These are phyloP conservation scores for Calliscelio sp. DNA, from an alignment of 2,888 invertebrate genomes.

Conservation along the genomic window DNA sequence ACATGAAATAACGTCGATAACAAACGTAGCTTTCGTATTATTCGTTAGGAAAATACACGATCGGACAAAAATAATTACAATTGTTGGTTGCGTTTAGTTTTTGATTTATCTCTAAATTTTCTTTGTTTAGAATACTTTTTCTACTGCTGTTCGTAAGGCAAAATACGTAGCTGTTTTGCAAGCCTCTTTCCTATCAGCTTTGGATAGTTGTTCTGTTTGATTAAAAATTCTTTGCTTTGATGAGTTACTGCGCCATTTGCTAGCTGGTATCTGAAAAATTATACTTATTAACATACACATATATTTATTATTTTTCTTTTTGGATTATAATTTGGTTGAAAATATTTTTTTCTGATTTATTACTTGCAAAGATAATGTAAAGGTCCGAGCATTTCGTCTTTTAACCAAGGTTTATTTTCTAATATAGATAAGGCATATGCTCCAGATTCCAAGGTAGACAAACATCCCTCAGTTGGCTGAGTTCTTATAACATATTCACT, in stretches of 20 bases:
- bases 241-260: slow-evolving; percentile 97
- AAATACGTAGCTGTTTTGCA: slow-evolving; percentile 86
- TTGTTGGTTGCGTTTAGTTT: not conserved
- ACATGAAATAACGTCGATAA: too few relatives aligned
- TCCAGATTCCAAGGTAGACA: slow-evolving; percentile 96
- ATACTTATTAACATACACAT: too few relatives aligned
- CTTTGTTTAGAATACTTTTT: not conserved
- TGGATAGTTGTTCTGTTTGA: slow-evolving; percentile 92
- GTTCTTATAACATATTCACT: slow-evolving; percentile 97
- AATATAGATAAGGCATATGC: slow-evolving; percentile 92
- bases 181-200: slow-evolving; percentile 93
- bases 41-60: slow-evolving; percentile 2
- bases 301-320: too few relatives aligned
- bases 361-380: slow-evolving; percentile 92
- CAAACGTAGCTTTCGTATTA: not conserved
- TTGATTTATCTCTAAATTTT: too few relatives aligned
- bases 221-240: slow-evolving; percentile 95
- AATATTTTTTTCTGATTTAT: slow-evolving; percentile 12
- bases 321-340: too few relatives aligned
- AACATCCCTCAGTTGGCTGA: slow-evolving; percentile 96
- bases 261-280: slow-evolving; percentile 90
- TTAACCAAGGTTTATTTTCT: slow-evolving; percentile 90
- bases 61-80: not conserved
- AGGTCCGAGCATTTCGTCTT: slow-evolving; percentile 91
- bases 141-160: slow-evolving; percentile 49